phyloP scores from a whole-genome alignment of 1,140 invertebrate species.

The Macrocentrus cingulum region DNA sequence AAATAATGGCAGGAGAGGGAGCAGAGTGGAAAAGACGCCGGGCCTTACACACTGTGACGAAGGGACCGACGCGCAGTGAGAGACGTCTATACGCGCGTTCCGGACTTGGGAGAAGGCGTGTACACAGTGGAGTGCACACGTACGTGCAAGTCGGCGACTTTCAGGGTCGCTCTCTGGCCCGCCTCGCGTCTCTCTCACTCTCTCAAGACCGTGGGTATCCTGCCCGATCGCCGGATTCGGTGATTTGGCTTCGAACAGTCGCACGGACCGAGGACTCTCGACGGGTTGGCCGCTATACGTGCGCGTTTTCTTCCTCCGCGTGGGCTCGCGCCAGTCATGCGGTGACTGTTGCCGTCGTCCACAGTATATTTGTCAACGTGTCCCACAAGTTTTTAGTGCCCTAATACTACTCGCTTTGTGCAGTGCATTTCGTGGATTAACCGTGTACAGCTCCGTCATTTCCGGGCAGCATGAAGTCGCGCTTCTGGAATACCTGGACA shows the following conservation, averaged over 20 bases:
- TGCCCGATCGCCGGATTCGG: conserved; percentile 25
- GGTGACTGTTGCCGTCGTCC: not conserved
- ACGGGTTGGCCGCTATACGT: not conserved
- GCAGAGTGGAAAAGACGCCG: conserved; percentile 15
- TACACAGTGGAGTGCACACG: conserved; percentile 44
- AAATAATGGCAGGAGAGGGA: not conserved
- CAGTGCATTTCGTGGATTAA: too few relatives aligned
- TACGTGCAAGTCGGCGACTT: conserved; percentile 55
- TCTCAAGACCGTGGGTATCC: conserved; percentile 12
- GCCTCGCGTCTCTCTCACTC: conserved; percentile 30
- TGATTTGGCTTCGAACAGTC: conserved; percentile 35
- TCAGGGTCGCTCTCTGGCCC: conserved; percentile 52
- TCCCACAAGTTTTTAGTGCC: too few relatives aligned
- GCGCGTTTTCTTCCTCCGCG: not conserved
- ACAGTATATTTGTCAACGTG: not conserved
- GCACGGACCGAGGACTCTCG: conserved; percentile 20
- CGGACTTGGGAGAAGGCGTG: conserved; percentile 11
- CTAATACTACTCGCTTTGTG: too few relatives aligned
- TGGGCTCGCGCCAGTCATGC: not conserved
- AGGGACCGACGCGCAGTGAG: conserved; percentile 8
- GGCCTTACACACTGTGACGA: conserved; percentile 8
- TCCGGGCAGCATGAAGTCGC: conserved; percentile 44
- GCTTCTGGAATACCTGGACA: conserved; percentile 36
- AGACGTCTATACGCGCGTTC: conserved; percentile 10
- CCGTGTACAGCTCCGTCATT: too few relatives aligned